Conservation (phyloP, 1,140 invertebrate genomes). For the Asbolus verrucosus region DNA sequence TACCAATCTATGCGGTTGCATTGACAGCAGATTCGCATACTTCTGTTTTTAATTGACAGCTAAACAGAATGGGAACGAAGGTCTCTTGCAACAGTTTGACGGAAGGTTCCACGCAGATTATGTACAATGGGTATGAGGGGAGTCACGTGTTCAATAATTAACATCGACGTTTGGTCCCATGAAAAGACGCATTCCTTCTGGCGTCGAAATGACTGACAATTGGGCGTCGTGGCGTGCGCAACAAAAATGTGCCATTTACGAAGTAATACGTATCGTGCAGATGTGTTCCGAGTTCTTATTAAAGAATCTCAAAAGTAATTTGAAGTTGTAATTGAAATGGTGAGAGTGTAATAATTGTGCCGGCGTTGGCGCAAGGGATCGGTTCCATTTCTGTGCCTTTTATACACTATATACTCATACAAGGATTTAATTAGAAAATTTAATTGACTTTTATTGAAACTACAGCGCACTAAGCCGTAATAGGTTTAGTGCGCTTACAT, state of each 20-base stretch:
- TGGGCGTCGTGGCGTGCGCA: background rate
- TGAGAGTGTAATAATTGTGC: slow-evolving; percentile 62
- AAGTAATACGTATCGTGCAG: slow-evolving; percentile 53
- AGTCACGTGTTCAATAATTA: too few relatives aligned
- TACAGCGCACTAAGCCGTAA: slow-evolving; percentile 49
- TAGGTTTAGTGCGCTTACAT: slow-evolving; percentile 50
- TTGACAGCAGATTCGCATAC: too few relatives aligned
- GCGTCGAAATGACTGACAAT: background rate
- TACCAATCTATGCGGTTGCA: too few relatives aligned
- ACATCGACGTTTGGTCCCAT: too few relatives aligned
- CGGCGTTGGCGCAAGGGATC: slow-evolving; percentile 49
- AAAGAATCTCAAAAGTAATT: slow-evolving; percentile 59
- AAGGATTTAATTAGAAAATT: slow-evolving; percentile 64
- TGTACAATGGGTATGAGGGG: too few relatives aligned
- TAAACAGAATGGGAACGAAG: too few relatives aligned
- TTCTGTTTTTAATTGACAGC: too few relatives aligned
- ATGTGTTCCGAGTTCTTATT: slow-evolving; percentile 59
- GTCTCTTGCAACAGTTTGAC: too few relatives aligned
- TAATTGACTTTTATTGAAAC: slow-evolving; percentile 62
- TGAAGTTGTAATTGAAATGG: slow-evolving; percentile 64
- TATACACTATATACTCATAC: slow-evolving; percentile 60
- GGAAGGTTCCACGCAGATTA: too few relatives aligned
- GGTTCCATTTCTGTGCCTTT: slow-evolving; percentile 60
- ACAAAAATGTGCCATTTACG: slow-evolving; percentile 37
- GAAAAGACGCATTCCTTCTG: too few relatives aligned